Evolutionary conservation across 2,888 invertebrate genomes (phyloP), one percentile per base, ranked within the genome.

Genomic region (Campopleginae sp.): DNA sequence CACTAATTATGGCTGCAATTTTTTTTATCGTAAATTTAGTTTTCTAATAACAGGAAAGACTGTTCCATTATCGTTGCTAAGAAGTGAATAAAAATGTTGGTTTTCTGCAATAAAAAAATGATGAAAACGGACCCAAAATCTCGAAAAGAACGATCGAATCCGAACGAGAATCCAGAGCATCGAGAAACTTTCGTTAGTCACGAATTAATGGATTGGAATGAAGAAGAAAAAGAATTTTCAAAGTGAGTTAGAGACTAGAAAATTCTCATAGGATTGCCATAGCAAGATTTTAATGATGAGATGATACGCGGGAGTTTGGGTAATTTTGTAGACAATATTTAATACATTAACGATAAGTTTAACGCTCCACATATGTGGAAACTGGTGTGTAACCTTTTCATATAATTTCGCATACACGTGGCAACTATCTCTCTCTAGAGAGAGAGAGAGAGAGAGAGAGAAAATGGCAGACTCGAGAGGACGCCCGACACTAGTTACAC

Each of bases 401-500:
- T 77, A 38, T 48, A 66, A 63, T 51, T 42, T n/a, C 74, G 6
- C 65, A n/a, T 48, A 77, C 66, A 77, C 66, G 42, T 23, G 66
- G 66, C 54, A 27, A 27, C 14, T 58, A 27, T 27, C 14, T 58
- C 23, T 14, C 5, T 8, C 12, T 5, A 48, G 46, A 48, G 46
- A 42, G 42, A 42, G 42, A 10, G 33, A 8, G 27, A 17, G 19
- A 54, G 33, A 54, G 12, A 58, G 58, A 58, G 58, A 58, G 27
- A 23, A 58, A 58, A 58, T 58, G 27, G 23, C 27, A 58, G 27
- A 27, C 42, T n/a, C 38, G 76, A 44, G 68, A 78, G 77, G 44
- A 54, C 70, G 61, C 61, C 44, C 70, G 61, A 38, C 44, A 54
- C 80, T 71, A 72, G 66, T 84, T 80, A 84, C 48, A 84, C 80